Conservation (phyloP, 2,888 invertebrate genomes). For the Rhagium mordax region DNA sequence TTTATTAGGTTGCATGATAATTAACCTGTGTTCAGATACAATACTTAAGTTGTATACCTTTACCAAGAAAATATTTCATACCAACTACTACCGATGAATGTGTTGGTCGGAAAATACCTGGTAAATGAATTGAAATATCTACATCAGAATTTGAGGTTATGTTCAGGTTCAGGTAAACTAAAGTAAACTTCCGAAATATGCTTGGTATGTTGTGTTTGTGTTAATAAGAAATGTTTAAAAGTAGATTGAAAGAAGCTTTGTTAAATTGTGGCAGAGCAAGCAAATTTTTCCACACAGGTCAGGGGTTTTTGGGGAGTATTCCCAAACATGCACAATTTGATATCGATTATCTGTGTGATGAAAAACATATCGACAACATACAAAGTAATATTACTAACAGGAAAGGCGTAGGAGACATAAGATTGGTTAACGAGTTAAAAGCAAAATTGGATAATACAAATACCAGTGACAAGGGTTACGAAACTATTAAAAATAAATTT, state of each 20-base stretch:
- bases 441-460: conserved; percentile 62
- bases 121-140: too few relatives aligned
- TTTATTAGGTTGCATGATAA: too few relatives aligned
- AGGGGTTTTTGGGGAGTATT: conserved; percentile 40
- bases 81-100: too few relatives aligned
- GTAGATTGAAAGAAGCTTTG: background rate
- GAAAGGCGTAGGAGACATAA: conserved; percentile 80
- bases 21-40: too few relatives aligned
- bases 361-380: conserved; percentile 75
- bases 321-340: conserved; percentile 71
- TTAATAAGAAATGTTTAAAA: background rate
- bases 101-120: too few relatives aligned
- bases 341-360: conserved; percentile 76
- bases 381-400: conserved; percentile 76
- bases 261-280: background rate
- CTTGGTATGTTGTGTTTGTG: background rate
- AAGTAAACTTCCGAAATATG: too few relatives aligned
- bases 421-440: conserved; percentile 72
- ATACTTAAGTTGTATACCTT: too few relatives aligned
- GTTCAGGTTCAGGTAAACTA: too few relatives aligned
- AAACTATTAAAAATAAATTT: conserved; percentile 66
- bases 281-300: conserved; percentile 27
- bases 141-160: conserved; percentile 3
- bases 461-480: conserved; percentile 52
- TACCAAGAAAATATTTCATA: too few relatives aligned